A percentile compares a stretch with the other conserved stretches of the same genome.
Evolutionary conservation across 2,113 vertebrate genomes (phyloP).

Genomic region (Chrysochloris asiatica): DNA sequence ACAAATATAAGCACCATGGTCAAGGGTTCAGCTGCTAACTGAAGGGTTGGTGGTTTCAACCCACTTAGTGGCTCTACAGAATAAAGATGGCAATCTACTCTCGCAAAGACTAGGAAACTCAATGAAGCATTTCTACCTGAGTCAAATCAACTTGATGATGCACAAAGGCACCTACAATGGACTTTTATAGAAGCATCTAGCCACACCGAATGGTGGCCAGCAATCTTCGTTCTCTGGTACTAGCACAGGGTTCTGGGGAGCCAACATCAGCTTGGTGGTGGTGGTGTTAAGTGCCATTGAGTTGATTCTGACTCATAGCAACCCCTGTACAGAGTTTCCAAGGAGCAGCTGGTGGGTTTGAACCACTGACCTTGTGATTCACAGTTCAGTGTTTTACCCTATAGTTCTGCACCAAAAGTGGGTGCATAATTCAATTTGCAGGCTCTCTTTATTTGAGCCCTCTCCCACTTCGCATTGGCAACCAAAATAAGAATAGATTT

Average conservation of each 20-base stretch:
- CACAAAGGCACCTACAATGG: background rate
- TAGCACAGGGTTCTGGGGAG: background rate
- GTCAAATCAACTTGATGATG: background rate
- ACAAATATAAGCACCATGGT: background rate
- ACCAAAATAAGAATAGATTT: background rate
- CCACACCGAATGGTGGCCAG: background rate
- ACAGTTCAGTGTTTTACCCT: too few relatives aligned
- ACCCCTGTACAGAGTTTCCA: too few relatives aligned
- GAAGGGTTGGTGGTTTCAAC: background rate
- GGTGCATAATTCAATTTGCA: rapidly evolving
- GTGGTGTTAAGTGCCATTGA: too few relatives aligned
- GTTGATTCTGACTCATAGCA: too few relatives aligned
- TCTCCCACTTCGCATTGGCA: background rate
- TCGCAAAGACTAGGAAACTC: background rate
- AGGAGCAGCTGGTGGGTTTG: too few relatives aligned
- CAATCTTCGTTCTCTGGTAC: background rate
- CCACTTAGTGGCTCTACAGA: background rate
- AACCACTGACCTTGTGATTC: too few relatives aligned
- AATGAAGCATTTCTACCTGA: background rate
- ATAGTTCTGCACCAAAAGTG: too few relatives aligned
- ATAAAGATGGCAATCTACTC: background rate
- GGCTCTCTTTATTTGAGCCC: background rate
- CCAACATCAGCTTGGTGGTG: too few relatives aligned
- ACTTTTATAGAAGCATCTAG: background rate
- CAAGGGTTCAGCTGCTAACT: background rate